phyloP scores from a whole-genome alignment of 2,113 vertebrate species.

The Panthera leo region DNA sequence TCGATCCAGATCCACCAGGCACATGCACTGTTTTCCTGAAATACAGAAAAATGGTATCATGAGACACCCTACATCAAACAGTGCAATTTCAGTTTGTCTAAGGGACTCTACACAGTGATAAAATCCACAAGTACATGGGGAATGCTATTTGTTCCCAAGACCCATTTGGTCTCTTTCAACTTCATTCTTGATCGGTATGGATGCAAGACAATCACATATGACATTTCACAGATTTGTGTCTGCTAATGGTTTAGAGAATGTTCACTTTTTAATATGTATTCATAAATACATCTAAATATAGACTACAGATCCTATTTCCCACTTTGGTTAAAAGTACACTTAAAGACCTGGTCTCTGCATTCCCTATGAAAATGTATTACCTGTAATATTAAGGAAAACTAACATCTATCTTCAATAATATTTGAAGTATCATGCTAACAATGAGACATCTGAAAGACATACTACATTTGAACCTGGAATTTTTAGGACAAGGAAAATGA shows the following conservation, averaged over 20 bases:
- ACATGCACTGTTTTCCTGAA: conserved; percentile 97
- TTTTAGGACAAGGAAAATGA: not conserved
- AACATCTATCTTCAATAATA: not conserved
- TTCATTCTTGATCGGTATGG: not conserved
- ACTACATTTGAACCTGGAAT: not conserved
- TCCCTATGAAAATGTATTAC: not conserved
- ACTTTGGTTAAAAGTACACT: conserved; percentile 37
- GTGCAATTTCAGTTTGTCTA: not conserved
- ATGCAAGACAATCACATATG: not conserved
- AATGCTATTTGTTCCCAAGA: not conserved
- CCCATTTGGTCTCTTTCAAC: not conserved
- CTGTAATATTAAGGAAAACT: not conserved
- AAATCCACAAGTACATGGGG: not conserved
- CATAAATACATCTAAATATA: not conserved
- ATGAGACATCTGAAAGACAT: not conserved
- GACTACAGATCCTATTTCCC: not conserved
- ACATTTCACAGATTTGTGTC: not conserved
- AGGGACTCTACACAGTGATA: not conserved
- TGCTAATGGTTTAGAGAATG: not conserved
- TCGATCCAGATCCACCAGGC: conserved; percentile 96
- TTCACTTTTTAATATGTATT: conserved; percentile 10
- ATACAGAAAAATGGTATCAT: conserved; percentile 37
- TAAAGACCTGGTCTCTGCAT: not conserved
- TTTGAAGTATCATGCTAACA: not conserved
- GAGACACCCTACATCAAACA: not conserved